These are phyloP conservation scores for Aptenodytes patagonicus DNA, from an alignment of 2,113 vertebrate species.

Conservation along the genomic window DNA sequence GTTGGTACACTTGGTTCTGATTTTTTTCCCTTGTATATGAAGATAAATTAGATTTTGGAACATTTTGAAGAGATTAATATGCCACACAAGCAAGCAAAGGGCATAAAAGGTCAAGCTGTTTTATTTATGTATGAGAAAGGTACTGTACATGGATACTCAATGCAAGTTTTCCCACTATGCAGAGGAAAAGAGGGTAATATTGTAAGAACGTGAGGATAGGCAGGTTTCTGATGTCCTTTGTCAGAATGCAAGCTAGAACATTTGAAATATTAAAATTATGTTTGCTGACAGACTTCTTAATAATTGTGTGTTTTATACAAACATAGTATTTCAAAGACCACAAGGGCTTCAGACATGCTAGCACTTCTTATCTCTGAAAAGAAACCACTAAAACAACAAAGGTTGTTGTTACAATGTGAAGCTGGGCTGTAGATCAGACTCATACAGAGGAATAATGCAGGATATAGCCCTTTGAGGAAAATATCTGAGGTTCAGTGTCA, in stretches of 20 bases:
- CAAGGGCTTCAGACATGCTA: fast-evolving
- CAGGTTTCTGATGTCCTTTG: not conserved
- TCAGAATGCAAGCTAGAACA: not conserved
- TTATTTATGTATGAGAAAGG: not conserved
- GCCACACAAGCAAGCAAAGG: not conserved
- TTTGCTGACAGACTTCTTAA: not conserved
- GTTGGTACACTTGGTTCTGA: not conserved
- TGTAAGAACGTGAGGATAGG: not conserved
- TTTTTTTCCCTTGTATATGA: not conserved
- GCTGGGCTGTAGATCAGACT: not conserved
- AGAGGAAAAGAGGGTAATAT: not conserved
- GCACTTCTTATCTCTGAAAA: not conserved
- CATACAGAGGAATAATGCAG: not conserved
- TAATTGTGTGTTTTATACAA: not conserved
- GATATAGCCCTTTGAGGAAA: not conserved
- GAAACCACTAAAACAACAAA: not conserved
- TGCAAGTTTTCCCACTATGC: not conserved
- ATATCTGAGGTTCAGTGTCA: not conserved
- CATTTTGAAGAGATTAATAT: not conserved
- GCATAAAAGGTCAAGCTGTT: not conserved
- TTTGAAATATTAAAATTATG: not conserved
- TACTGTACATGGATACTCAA: not conserved
- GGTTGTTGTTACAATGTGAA: not conserved
- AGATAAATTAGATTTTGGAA: not conserved
- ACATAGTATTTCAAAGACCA: not conserved